Base-by-base conservation (phyloP, 2,888 invertebrate species). In the Drosophila cognata region DNA sequence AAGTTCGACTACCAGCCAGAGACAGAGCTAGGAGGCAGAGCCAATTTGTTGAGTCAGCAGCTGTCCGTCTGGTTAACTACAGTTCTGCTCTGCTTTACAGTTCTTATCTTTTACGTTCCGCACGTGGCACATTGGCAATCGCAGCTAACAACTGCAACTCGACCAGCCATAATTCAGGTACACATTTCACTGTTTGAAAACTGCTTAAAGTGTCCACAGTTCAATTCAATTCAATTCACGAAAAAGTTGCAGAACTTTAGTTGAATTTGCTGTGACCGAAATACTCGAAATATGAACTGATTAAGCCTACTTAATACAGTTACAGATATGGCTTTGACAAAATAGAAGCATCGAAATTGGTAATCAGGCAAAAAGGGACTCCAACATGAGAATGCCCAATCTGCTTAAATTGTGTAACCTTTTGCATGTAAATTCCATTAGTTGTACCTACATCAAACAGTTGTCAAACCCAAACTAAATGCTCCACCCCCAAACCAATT, bases 41-140 rank as follows among this genome's bases (percentile, higher is more conserved):
- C 48, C 52, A 71, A 71, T 79, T 79, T 71, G 71, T 71, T 64
- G 69, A 63, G 71, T 78, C 78, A 78, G 79, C 78, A 67, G n/a
- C 25, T 43, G 59, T 63, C 28, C 31, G 43, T 51, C 31, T 25
- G 57, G 59, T 29, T 31, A 48, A 13, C 16, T 21, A 46, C 8
- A 13, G 4, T 25, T 18, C 11, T 8, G 10, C 33, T 53, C 35
- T 35, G 21, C 35, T 25, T 13, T 16, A 10, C 31, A 8, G 60
- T 69, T 52, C 61, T 71, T 63, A 64, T 74, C 51, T 68, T 52
- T 68, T 64, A 77, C 28, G 16, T 25, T 46, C 46, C 16, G 62
- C 74, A 65, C 70, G 67, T 63, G 48, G 16, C 46, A 46, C 25
- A 8, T 16, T 25, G 46, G 16, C 46, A 46, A 46, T 25, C 13